A percentile compares a stretch with the other conserved stretches of the same genome.
Evolutionary conservation across 2,888 invertebrate genomes (phyloP).

Genomic region (Eupithecia dodoneata): DNA sequence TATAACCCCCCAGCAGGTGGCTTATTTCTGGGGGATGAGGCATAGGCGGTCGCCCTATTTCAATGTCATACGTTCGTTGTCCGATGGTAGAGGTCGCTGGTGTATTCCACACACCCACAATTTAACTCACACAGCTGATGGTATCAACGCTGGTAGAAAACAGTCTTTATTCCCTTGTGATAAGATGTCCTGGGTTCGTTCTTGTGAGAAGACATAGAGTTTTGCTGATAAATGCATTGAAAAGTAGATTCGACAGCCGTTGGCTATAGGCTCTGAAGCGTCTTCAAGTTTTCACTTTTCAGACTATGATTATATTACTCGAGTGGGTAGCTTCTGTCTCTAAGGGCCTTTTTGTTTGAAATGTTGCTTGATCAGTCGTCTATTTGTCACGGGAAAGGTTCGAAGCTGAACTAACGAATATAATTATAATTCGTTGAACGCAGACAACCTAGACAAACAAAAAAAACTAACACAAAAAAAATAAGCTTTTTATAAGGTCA

Average conservation of each 20-base stretch:
- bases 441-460: neutral
- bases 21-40: slow-evolving; percentile 55
- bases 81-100: slow-evolving; percentile 73
- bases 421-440: neutral
- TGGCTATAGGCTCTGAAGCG: slow-evolving; percentile 51
- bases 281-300: slow-evolving; percentile 42
- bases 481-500: neutral
- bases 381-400: neutral
- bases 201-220: slow-evolving; percentile 19
- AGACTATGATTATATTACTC: slow-evolving; percentile 27
- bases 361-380: slow-evolving; percentile 2
- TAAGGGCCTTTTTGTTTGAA: neutral
- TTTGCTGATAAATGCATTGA: slow-evolving; percentile 56
- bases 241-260: slow-evolving; percentile 53
- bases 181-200: neutral
- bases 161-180: slow-evolving; percentile 35
- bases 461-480: neutral
- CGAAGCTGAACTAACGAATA: neutral
- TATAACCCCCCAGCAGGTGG: slow-evolving; percentile 52
- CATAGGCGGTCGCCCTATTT: slow-evolving; percentile 62
- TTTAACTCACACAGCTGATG: slow-evolving; percentile 26
- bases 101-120: slow-evolving; percentile 44
- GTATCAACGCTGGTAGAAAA: slow-evolving; percentile 32
- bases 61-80: slow-evolving; percentile 81
- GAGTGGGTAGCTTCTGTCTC: slow-evolving; percentile 2